phyloP scores from a whole-genome alignment of 2,888 invertebrate genomes.

The Harpagoxenus sublaevis region DNA sequence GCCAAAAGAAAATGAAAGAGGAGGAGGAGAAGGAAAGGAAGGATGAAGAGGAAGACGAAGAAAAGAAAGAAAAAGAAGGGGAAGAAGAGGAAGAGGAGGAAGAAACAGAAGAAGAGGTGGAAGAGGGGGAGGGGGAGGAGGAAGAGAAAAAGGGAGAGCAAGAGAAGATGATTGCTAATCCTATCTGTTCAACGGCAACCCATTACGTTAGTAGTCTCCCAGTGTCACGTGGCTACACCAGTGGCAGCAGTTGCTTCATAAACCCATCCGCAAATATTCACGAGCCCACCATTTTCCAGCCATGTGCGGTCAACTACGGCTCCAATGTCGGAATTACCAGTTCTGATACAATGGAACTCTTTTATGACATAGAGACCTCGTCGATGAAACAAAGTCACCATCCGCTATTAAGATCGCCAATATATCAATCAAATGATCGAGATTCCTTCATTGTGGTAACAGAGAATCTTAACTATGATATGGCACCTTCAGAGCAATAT shows the following conservation, averaged over 20 bases:
- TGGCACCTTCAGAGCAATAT: slow-evolving; percentile 66
- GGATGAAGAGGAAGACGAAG: not conserved
- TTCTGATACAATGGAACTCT: not conserved
- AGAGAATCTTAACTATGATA: not conserved
- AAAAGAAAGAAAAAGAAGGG: not conserved
- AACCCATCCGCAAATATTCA: slow-evolving; percentile 80
- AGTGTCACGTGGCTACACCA: slow-evolving; percentile 77
- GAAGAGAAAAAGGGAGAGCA: not conserved
- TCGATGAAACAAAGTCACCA: slow-evolving; percentile 31
- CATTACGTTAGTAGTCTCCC: slow-evolving; percentile 73
- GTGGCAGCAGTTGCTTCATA: slow-evolving; percentile 78
- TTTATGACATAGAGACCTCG: not conserved
- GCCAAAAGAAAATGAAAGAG: slow-evolving; percentile 15
- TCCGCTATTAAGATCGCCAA: slow-evolving; percentile 29
- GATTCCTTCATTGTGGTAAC: slow-evolving; percentile 35
- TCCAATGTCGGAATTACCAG: not conserved
- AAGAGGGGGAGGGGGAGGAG: slow-evolving; percentile 7
- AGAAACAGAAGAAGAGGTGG: not conserved
- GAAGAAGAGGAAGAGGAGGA: not conserved
- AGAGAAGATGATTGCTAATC: not conserved
- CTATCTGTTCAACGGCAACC: slow-evolving; percentile 52
- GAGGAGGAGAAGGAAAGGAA: not conserved
- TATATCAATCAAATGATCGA: slow-evolving; percentile 14
- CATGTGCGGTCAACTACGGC: not conserved
- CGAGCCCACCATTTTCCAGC: slow-evolving; percentile 76